Base-by-base conservation (phyloP, 2,888 invertebrate species). In the Ectropis crepuscularia region DNA sequence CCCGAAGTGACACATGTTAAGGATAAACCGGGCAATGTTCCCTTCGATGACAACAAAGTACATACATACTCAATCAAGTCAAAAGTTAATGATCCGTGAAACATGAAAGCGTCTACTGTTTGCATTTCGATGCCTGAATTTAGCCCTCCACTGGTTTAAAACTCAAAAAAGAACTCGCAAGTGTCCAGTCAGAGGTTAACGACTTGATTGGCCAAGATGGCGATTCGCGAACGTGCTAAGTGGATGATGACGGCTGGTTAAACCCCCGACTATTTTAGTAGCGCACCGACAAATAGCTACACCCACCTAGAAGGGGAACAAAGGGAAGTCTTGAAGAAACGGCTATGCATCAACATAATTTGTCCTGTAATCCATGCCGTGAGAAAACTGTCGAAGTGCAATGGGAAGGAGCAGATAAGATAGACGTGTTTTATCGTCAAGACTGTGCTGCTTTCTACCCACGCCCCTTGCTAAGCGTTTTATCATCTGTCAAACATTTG, bases 131-230 rank as follows among this genome's bases (percentile, higher is more conserved):
- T 61, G 51, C 43, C 62, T 53, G 54, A 63, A 60, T 65, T 71
- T 67, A 60, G 48, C 53, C 42, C 62, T 49, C 53, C 66, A 42
- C 42, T 63, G 38, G 54, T 54, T 54, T 46, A 49, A 60, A 55
- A 55, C 54, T 50, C 60, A 42, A 62, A 63, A 65, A 61, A 61
- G 55, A 63, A 64, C 65, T 61, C 69, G 57, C 68, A 75, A 76
- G 76, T 72, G 75, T 72, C 74, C 76, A 71, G 64, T 65, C 74
- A 73, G 71, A 85, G 90, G 90, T 90, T 89, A 91, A 91, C 87
- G 83, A 89, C 86, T 86, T 89, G 88, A 90, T 90, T 88, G 87
- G 79, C 78, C 81, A 88, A 86, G 86, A 88, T 87, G 88, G 86
- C 89, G 86, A 83, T 83, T 83, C 73, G 85, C 83, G 78, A 87